A percentile compares a stretch with the other conserved stretches of the same genome.
Evolutionary conservation across 2,797 vertebrate genomes (phyloP).

Genomic region (Acipenser ruthenus): DNA sequence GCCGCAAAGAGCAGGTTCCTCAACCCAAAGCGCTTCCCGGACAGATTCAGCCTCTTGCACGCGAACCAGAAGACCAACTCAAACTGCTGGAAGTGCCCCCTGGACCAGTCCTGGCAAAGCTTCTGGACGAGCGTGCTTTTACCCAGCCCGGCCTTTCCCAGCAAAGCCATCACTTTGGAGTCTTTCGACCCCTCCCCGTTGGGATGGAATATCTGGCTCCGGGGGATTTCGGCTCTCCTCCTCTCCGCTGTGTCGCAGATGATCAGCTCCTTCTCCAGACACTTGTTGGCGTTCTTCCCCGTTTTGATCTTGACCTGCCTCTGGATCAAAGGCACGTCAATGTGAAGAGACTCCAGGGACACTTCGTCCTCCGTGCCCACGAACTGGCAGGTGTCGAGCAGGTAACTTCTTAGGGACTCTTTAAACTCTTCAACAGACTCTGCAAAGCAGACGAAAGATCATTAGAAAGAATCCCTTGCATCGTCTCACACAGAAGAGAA

Average conservation of each 20-base stretch:
- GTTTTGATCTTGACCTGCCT: constrained; percentile 48
- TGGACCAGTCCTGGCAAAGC: constrained; percentile 76
- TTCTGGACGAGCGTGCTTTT: constrained; percentile 73
- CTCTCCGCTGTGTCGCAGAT: constrained; percentile 56
- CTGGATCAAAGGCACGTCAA: constrained; percentile 55
- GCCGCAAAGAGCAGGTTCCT: constrained; percentile 61
- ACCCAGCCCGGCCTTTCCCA: constrained; percentile 77
- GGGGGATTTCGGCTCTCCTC: constrained; percentile 40
- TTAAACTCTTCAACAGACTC: constrained; percentile 61
- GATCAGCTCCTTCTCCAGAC: constrained; percentile 64
- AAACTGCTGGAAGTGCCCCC: constrained; percentile 64
- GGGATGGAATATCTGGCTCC: constrained; percentile 52
- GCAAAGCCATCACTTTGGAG: constrained; percentile 58
- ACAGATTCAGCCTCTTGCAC: constrained; percentile 52
- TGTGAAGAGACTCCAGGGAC: constrained; percentile 52
- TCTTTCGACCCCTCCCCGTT: constrained; percentile 35
- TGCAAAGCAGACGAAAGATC: constrained; percentile 33
- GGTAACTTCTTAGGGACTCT: constrained; percentile 42
- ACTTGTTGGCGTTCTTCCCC: constrained; percentile 59
- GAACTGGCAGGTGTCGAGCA: constrained; percentile 41
- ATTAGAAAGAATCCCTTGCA: too few relatives aligned
- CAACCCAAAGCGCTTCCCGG: constrained; percentile 48
- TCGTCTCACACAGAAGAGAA: neutral
- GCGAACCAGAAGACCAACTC: constrained; percentile 78
- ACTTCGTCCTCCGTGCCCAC: constrained; percentile 39